These are phyloP conservation scores for Drosophila arawakana DNA, from an alignment of 1,140 invertebrate species.

Conservation along the genomic window DNA sequence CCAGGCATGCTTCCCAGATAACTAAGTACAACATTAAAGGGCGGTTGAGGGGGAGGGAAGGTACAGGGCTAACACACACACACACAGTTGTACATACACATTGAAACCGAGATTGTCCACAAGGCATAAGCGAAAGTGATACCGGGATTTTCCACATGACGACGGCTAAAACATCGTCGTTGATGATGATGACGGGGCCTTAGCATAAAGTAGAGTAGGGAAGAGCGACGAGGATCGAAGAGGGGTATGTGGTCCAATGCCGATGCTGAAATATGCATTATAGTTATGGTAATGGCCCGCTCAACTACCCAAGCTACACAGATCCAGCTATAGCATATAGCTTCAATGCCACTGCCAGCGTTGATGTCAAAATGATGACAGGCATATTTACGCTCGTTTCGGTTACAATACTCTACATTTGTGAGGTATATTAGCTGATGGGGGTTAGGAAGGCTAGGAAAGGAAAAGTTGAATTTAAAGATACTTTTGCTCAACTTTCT, in stretches of 20 bases:
- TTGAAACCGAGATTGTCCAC: conserved; percentile 81
- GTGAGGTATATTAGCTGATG: neutral
- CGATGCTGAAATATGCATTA: conserved; percentile 83
- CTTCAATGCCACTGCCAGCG: conserved; percentile 43
- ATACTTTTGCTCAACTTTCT: no score
- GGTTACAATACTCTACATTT: neutral
- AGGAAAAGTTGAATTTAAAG: no score
- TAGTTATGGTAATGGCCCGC: conserved; percentile 79
- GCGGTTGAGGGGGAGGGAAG: neutral
- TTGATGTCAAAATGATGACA: conserved; percentile 83
- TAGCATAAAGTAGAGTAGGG: conserved; percentile 23
- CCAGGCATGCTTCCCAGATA: conserved; percentile 61
- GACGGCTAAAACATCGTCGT: conserved; percentile 46
- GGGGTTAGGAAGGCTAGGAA: no score
- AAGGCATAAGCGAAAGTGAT: conserved; percentile 80
- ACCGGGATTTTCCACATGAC: conserved; percentile 75
- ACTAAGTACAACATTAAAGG: conserved; percentile 30
- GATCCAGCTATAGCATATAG: conserved; percentile 34
- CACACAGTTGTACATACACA: conserved; percentile 16
- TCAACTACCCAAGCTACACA: conserved; percentile 63
- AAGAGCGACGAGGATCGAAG: conserved; percentile 7
- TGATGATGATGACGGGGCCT: conserved; percentile 46
- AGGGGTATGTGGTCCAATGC: conserved; percentile 38
- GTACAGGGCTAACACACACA: conserved; percentile 48
- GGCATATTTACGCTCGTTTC: conserved; percentile 79